These are phyloP conservation scores for Xenopus tropicalis DNA, from an alignment of 2,113 vertebrate species.

Conservation along the genomic window UCB_Xtro_10.0 CM004446.2:87564501-87565000, in stretches of 20 bases:
- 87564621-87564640: background rate
- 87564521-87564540: conserved; percentile 28
- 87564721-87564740: conserved; percentile 1
- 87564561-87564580: background rate
- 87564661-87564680: conserved; percentile 39
- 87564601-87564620: background rate
- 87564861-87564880: conserved; percentile 70
- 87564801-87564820: conserved; percentile 91
- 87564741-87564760: background rate
- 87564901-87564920: conserved; percentile 81
- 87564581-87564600: conserved; percentile 8
- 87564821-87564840: conserved; percentile 98
- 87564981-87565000: conserved; percentile 89
- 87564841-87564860: conserved; percentile 99
- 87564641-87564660: background rate
- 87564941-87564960: conserved; percentile 84
- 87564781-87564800: conserved; percentile 57
- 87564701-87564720: conserved; percentile 20
- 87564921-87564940: conserved; percentile 62
- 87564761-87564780: conserved; percentile 46
- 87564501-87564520: background rate
- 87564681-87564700: conserved; percentile 23
- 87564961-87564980: conserved; percentile 81
- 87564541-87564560: conserved; percentile 24
- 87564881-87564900: conserved; percentile 73